These are phyloP conservation scores for Phortica magna DNA, from an alignment of 2,888 invertebrate species.

Conservation along the genomic window DNA sequence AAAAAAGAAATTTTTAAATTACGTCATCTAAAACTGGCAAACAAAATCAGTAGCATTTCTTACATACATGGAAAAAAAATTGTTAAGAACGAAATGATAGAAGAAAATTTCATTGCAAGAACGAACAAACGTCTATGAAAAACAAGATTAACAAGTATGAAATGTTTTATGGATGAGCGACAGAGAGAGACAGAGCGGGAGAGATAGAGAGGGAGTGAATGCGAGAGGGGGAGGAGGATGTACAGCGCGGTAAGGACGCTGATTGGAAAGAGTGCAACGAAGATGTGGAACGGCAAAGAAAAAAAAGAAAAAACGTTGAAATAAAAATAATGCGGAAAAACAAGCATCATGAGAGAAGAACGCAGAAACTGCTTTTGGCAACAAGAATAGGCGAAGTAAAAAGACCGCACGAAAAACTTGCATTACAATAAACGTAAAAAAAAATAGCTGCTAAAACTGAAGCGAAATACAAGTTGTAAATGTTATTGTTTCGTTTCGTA, in stretches of 20 bases:
- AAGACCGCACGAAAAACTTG: too few species aligned
- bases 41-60: not conserved
- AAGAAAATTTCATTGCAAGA: conserved; percentile 25
- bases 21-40: conserved; percentile 16
- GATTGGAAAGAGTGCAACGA: not conserved
- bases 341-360: not conserved
- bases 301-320: not conserved
- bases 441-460: not conserved
- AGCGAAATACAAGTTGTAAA: too few species aligned
- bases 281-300: not conserved
- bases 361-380: conserved; percentile 1
- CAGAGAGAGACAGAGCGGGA: not conserved
- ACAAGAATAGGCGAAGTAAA: not conserved
- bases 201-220: too few species aligned
- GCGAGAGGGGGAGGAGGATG: not conserved
- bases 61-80: conserved; percentile 15
- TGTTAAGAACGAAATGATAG: conserved; percentile 15
- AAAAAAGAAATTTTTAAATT: conserved; percentile 10
- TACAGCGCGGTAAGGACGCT: not conserved
- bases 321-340: not conserved
- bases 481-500: too few species aligned
- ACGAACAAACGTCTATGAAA: not conserved
- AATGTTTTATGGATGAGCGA: not conserved
- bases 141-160: conserved; percentile 35
- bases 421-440: not conserved